Evolutionary conservation across 1,140 invertebrate genomes (phyloP).

Genomic region (Solenopsis fugax): DNA sequence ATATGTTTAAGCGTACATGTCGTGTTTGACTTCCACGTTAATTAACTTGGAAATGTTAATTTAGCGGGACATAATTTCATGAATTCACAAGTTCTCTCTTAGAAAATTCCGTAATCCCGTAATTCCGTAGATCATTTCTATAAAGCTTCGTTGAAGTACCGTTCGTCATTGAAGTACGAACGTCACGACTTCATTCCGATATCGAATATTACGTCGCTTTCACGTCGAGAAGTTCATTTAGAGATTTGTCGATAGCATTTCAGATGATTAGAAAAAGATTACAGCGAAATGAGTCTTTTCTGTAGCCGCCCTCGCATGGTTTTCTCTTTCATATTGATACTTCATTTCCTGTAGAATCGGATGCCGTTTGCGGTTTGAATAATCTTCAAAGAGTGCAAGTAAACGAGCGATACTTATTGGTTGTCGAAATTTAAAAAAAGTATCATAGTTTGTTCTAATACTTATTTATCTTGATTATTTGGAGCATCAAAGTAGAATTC

Average conservation of each 20-base stretch:
- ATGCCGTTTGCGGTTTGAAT: constrained; percentile 39
- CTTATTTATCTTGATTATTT: neutral
- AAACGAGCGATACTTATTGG: constrained; percentile 16
- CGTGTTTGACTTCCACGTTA: neutral
- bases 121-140: constrained; percentile 34
- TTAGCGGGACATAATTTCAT: neutral
- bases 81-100: constrained; percentile 4
- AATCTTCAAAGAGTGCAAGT: constrained; percentile 16
- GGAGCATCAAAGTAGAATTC: neutral
- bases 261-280: constrained; percentile 56
- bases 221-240: constrained; percentile 35
- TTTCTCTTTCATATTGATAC: constrained; percentile 51
- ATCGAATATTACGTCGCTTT: constrained; percentile 48
- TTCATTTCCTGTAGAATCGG: constrained; percentile 52
- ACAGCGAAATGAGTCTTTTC: constrained; percentile 48
- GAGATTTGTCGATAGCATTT: constrained; percentile 48
- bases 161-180: constrained; percentile 32
- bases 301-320: neutral
- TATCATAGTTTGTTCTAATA: neutral
- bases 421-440: constrained; percentile 36
- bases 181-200: constrained; percentile 35
- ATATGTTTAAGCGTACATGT: neutral
- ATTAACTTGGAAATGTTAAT: constrained; percentile 8
- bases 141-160: constrained; percentile 10
- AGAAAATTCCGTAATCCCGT: constrained; percentile 16